Base-by-base conservation (phyloP, 2,113 vertebrate genomes). In the Microcebus murinus region DNA sequence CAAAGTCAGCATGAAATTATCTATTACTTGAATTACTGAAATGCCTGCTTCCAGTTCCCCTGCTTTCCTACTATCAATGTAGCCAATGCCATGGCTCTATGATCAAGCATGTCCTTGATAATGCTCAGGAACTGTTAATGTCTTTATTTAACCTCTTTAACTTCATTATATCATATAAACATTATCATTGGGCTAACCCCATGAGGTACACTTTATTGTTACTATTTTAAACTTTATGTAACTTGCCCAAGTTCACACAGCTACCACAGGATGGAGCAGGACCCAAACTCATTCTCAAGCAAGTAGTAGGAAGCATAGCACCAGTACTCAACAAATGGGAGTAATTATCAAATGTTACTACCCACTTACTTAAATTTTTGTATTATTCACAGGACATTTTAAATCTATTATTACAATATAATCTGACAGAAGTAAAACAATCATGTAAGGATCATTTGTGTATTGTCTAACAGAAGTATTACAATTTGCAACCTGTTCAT, bases 241-340 rank as follows among this genome's bases (percentile, higher is more conserved):
- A 96, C 68, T 95, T 93, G 61, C 31, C 36, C 39, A 68, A 48
- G 18, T 4, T 90, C 25, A 96, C 48, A 96, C 34, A 71, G 52
- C 27, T 59, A n/a, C 1, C 14, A 67, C 13, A 80, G 39, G 57
- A 95, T 65, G 12, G 4, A 63, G 18, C 20, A 68, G n/a, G 25
- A 70, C 36, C 65, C 29, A 91, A 94, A 95, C 8, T 50, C 36
- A 70, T 23, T 23, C 21, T 67, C 52, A 55, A 59, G 25, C 42
- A 86, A 89, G 36, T 20, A 83, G 25, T 17, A 89, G 21, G n/a
- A 96, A 87, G 18, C 42, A 20, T 23, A 80, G 42, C 10, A 85
- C 8, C 31, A 76, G 18, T 9, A 68, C 31, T 82, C 59, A 85
- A 67, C 55, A 93, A 92, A 71, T 36, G 17, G 31, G 59, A 95